phyloP scores from a whole-genome alignment of 30 jellyfish, hydroid and myxozoan genomes.

The Chrysaora quinquecirrha region DNA sequence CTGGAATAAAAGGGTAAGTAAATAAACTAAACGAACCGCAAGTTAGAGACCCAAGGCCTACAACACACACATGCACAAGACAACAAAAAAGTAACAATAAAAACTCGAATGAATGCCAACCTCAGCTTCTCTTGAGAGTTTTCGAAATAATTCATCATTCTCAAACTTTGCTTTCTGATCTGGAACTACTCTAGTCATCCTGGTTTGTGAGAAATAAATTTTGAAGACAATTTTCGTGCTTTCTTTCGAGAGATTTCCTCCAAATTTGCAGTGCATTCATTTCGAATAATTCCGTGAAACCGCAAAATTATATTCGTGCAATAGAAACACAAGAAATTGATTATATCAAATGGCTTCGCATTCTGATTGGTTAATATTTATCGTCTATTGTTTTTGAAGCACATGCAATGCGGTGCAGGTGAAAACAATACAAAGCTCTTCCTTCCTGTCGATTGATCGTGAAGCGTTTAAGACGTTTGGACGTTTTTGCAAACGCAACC shows the following conservation, averaged over 20 bases:
- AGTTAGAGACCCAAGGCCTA: no score
- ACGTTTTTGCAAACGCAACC: no score
- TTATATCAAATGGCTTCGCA: not conserved
- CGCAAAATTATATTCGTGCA: conserved; percentile 68
- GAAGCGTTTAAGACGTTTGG: no score
- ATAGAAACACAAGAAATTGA: conserved; percentile 1
- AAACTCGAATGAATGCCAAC: no score
- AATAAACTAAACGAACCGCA: no score
- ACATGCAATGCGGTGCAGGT: conserved; percentile 28
- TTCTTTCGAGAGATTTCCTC: no score
- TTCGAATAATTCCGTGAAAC: conserved; percentile 66
- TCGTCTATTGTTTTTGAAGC: conserved; percentile 33
- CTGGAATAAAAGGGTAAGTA: no score
- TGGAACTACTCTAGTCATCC: conserved; percentile 95
- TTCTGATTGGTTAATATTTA: conserved; percentile 39
- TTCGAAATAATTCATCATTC: conserved; percentile 90
- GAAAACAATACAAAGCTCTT: not conserved
- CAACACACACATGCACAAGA: no score
- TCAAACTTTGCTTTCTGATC: conserved; percentile 95
- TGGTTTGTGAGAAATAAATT: not conserved
- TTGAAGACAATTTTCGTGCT: no score
- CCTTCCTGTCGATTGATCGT: no score
- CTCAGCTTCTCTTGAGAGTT: conserved; percentile 96
- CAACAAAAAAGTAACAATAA: no score
- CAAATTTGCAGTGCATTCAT: no score